Evolutionary conservation across 2,888 invertebrate genomes (phyloP), one percentile per base, ranked within the genome.

Genomic region (Beris chalybata): DNA sequence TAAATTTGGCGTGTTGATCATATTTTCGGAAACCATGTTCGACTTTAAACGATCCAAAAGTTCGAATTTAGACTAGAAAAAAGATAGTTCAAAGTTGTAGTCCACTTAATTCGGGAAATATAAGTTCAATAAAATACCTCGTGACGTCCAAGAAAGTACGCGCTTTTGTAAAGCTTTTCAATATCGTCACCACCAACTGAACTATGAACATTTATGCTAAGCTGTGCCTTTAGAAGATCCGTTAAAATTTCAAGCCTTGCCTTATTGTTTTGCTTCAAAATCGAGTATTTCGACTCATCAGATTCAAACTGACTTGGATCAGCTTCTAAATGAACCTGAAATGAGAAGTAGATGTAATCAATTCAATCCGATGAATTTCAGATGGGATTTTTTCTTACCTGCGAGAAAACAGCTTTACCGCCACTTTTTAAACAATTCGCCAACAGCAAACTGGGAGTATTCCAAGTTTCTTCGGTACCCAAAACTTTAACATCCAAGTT

Each of bases 391-490:
- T 29, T 12, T 44, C 57, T 66, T 76, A 89, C 90, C 83, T 90
- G 90, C 30, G 93, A 93, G 76, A 93, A 92, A 52, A 93, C 87
- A 5, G 91, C 91, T 71, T 86, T 85, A 13, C 93, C 93, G 13
- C 84, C 85, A 57, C 86, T 86, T 32, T 84, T 85, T 30, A 85
- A 82, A 56, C 86, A 85, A 48, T 84, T 82, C 1, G 92, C 92
- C 72, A 91, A 83, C 66, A 93, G 81, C 65, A 93, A 82, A 69
- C 92, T 92, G 1, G 93, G 93, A 0, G 92, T 92, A 65, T 92
- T 89, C 92, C 93, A 93, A 0, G 92, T 93, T 77, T 93, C 92
- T 74, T 93, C 93, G 0, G 89, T 89, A 0, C 92, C 92, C 67
- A 93, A 80, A 32, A 92, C 88, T 75, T 90, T 86, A 6, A 93